phyloP scores from a whole-genome alignment of 2,113 vertebrate genomes.

The Epinephelus lanceolatus region DNA sequence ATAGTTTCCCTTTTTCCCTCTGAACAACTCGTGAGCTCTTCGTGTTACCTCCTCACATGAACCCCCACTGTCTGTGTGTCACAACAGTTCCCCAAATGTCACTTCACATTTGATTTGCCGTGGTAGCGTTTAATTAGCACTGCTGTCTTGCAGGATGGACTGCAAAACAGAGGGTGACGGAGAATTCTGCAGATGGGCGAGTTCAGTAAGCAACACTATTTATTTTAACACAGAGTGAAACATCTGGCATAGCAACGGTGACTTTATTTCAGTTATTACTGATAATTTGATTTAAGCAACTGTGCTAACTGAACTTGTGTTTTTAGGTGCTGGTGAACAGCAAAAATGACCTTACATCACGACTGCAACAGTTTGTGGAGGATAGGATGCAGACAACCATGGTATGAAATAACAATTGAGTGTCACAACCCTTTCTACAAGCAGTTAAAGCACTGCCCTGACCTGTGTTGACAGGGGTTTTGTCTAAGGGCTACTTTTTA shows the following conservation, averaged over 20 bases:
- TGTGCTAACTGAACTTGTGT: conserved; percentile 1
- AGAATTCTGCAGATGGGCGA: conserved; percentile 53
- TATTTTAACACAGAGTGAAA: not conserved
- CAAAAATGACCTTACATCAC: conserved; percentile 74
- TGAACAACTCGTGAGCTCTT: not conserved
- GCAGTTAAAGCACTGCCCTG: not conserved
- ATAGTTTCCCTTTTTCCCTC: not conserved
- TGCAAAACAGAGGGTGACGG: conserved; percentile 38
- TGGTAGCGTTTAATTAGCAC: no score
- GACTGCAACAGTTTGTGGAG: conserved; percentile 88
- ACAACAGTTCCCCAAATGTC: no score
- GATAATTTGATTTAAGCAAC: not conserved
- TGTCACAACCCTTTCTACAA: not conserved
- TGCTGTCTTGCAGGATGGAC: conserved; percentile 42
- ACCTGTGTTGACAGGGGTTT: no score
- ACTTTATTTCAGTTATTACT: not conserved
- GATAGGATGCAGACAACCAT: conserved; percentile 91
- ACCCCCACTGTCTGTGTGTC: no score
- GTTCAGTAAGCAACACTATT: conserved; percentile 61
- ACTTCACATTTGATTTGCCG: no score
- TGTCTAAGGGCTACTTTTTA: no score
- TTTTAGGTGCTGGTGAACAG: conserved; percentile 64
- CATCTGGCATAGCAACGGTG: not conserved
- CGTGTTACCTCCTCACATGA: no score
- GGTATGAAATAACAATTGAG: conserved; percentile 80